Percentiles rank a stretch among this genome's conserved stretches.
Conservation (phyloP, 2,797 vertebrate species). For the Acipenser ruthenus region DNA sequence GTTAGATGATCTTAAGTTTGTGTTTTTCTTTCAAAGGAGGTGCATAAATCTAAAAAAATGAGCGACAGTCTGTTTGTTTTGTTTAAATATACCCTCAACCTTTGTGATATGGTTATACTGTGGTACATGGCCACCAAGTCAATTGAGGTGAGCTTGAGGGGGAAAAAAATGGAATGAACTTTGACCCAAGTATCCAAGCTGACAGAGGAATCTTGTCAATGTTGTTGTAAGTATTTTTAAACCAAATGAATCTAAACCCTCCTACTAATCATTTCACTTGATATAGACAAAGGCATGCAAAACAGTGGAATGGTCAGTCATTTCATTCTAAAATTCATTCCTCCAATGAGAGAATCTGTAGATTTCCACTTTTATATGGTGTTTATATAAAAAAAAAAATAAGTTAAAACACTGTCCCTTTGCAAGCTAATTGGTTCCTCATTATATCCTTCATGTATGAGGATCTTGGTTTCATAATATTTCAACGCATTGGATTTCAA, state of each 20-base stretch:
- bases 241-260: conserved; percentile 67
- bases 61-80: conserved; percentile 94
- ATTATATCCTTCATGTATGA: no score
- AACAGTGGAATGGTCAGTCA: no score
- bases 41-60: conserved; percentile 85
- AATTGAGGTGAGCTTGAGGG: conserved; percentile 83
- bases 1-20: conserved; percentile 84
- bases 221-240: conserved; percentile 95
- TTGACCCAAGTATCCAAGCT: conserved; percentile 89
- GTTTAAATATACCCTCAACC: conserved; percentile 85
- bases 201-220: conserved; percentile 86
- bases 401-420: no score
- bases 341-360: no score
- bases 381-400: no score
- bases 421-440: no score
- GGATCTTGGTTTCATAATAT: no score
- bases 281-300: conserved; percentile 11
- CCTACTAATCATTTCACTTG: conserved; percentile 33
- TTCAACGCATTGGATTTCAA: no score
- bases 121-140: conserved; percentile 91
- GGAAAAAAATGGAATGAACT: conserved; percentile 88
- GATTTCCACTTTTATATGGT: no score
- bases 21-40: conserved; percentile 90
- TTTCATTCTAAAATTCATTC: no score
- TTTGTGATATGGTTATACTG: conserved; percentile 92